phyloP scores from a whole-genome alignment of 2,888 invertebrate species.

The Hartigia nigra region DNA sequence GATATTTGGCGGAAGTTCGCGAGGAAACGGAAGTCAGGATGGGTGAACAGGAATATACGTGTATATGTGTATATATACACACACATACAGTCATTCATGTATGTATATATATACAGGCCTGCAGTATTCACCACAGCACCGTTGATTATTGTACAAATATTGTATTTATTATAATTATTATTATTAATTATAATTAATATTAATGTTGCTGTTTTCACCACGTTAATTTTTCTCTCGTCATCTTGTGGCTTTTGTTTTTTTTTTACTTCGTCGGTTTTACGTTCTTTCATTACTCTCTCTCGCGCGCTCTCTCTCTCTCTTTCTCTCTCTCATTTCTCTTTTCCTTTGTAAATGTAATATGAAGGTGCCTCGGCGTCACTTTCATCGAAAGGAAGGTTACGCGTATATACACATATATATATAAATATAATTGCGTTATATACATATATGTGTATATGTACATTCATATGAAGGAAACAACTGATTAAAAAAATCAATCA shows the following conservation, averaged over 20 bases:
- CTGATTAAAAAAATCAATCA: conserved; percentile 41
- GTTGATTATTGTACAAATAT: conserved; percentile 66
- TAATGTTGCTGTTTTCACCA: conserved; percentile 63
- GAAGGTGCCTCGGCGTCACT: conserved; percentile 39
- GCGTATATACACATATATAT: conserved; percentile 19
- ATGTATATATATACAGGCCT: conserved; percentile 32
- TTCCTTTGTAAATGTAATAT: conserved; percentile 40
- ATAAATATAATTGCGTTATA: conserved; percentile 26
- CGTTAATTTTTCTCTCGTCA: conserved; percentile 50
- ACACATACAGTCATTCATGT: not conserved
- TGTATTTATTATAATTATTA: conserved; percentile 65
- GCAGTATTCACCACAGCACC: conserved; percentile 61
- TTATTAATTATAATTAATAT: conserved; percentile 64
- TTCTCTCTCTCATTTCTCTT: conserved; percentile 22
- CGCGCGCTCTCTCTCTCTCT: conserved; percentile 27
- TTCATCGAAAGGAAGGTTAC: conserved; percentile 29
- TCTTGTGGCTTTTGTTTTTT: conserved; percentile 32
- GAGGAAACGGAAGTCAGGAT: conserved; percentile 18
- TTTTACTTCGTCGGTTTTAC: not conserved
- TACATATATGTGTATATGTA: conserved; percentile 35
- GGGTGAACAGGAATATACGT: conserved; percentile 8
- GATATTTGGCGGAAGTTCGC: not conserved
- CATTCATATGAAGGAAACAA: conserved; percentile 38
- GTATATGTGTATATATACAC: not conserved
- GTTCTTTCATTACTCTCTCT: not conserved